Base-by-base conservation (phyloP, 1,140 invertebrate species). In the Armadillidium nasatum region DNA sequence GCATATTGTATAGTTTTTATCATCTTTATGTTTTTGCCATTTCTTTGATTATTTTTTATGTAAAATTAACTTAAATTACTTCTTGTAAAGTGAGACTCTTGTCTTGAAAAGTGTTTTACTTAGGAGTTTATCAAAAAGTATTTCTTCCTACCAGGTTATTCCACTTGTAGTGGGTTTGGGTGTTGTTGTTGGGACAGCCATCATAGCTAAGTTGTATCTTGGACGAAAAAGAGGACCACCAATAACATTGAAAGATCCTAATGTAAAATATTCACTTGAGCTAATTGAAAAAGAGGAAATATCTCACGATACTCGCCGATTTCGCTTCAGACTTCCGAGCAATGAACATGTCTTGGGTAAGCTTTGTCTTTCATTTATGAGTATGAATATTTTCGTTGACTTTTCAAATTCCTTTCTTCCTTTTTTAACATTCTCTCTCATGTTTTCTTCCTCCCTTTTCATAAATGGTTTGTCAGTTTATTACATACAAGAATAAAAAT, bases 251-350 rank as follows among this genome's bases (percentile, higher is more conserved):
- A 87, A 91, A 71, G 93, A 99, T 84, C 90, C 95, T 1, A 90
- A 91, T 77, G 88, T 88, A 0, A 99, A 99, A 87, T 97, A 98
- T 83, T 87, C 91, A 46, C 85, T 99, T 73, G 93, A 94, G 46
- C 86, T 99, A n/a, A 90, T 97, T 73, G 93, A 97, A 84, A 94
- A 92, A 85, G 91, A 95, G 85, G 87, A 91, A 79, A 88, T 98
- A 60, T 97, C 90, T 82, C 95, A 96, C 88, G 96, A 99, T 83
- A 99, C 97, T 4, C 89, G 94, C 80, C 88, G 90, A 80, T 99
- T 96, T 83, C 88, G 95, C 43, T 98, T 99, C 87, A 92, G 89
- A 69, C 86, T 99, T 66, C 96, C 96, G 19, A 91, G 91, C 43
- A 83, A 89, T n/a, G 87, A 96, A 74, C 95, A 98, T 87, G 88